Percentiles rank a stretch among this genome's conserved stretches.
These are phyloP conservation scores for Plusia festucae DNA, from an alignment of 2,888 invertebrate species.

Conservation along the genomic window DNA sequence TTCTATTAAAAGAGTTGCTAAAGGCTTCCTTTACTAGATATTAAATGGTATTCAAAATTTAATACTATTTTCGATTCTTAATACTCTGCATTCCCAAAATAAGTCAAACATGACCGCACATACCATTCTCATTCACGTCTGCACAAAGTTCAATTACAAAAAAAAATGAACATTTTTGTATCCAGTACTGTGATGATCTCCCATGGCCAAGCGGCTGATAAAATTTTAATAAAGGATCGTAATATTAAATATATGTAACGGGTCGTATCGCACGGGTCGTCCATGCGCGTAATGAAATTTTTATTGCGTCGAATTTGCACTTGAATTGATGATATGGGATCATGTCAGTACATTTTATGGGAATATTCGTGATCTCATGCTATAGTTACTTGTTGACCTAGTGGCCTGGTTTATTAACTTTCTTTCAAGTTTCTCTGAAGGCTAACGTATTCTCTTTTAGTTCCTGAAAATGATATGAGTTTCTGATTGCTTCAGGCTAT, in stretches of 20 bases:
- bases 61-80: no score
- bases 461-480: not conserved
- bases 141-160: constrained; percentile 6
- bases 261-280: constrained; percentile 56
- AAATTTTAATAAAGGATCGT: constrained; percentile 58
- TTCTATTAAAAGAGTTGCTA: no score
- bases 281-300: constrained; percentile 71
- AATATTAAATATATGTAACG: constrained; percentile 60
- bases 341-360: constrained; percentile 56
- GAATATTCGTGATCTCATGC: constrained; percentile 44
- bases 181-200: constrained; percentile 26
- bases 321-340: constrained; percentile 65
- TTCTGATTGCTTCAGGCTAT: not conserved
- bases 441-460: not conserved
- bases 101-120: constrained; percentile 9
- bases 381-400: constrained; percentile 41
- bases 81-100: not conserved
- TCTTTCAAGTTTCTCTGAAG: not conserved
- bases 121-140: not conserved
- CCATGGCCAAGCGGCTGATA: constrained; percentile 41
- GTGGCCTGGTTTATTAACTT: constrained; percentile 15
- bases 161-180: constrained; percentile 11
- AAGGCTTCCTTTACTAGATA: no score
- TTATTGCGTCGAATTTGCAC: constrained; percentile 71
- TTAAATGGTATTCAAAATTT: no score